A percentile compares a stretch with the other conserved stretches of the same genome.
phyloP scores from a whole-genome alignment of 2,888 invertebrate species.

The Leucophenga montana region DNA sequence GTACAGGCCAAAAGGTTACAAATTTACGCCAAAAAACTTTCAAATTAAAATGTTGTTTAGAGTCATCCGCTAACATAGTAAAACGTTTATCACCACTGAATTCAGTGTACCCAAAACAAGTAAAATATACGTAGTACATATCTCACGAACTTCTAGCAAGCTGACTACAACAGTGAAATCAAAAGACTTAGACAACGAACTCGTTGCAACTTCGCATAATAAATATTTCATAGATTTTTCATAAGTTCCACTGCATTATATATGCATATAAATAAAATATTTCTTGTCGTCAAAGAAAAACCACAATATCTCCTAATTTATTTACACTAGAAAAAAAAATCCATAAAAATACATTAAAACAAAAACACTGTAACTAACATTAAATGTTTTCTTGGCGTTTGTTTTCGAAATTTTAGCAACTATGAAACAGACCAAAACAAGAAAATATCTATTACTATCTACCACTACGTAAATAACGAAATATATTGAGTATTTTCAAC shows the following conservation, averaged over 20 bases:
- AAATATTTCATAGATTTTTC: not conserved
- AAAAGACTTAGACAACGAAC: constrained; percentile 65
- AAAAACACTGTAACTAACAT: not conserved
- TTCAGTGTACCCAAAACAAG: too few species aligned
- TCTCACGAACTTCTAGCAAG: too few species aligned
- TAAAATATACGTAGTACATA: too few species aligned
- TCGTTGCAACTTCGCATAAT: too few species aligned
- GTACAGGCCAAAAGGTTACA: too few species aligned
- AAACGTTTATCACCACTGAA: too few species aligned
- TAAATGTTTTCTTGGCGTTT: not conserved
- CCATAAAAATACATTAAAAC: not conserved
- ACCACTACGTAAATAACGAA: not conserved
- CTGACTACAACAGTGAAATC: constrained; percentile 36
- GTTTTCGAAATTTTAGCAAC: not conserved
- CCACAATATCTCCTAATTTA: not conserved
- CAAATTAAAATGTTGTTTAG: too few species aligned
- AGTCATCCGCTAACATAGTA: too few species aligned
- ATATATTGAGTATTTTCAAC: constrained; percentile 9
- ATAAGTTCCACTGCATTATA: too few species aligned
- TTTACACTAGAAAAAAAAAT: not conserved
- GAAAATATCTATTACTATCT: too few species aligned
- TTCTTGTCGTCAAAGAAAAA: not conserved
- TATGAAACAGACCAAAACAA: not conserved
- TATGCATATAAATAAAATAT: not conserved
- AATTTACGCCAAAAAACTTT: too few species aligned